Percentiles rank a stretch among this genome's conserved stretches.
These are phyloP conservation scores for Eupleurogrammus muticus DNA, from an alignment of 2,797 vertebrate species.

Conservation along the genomic window DNA sequence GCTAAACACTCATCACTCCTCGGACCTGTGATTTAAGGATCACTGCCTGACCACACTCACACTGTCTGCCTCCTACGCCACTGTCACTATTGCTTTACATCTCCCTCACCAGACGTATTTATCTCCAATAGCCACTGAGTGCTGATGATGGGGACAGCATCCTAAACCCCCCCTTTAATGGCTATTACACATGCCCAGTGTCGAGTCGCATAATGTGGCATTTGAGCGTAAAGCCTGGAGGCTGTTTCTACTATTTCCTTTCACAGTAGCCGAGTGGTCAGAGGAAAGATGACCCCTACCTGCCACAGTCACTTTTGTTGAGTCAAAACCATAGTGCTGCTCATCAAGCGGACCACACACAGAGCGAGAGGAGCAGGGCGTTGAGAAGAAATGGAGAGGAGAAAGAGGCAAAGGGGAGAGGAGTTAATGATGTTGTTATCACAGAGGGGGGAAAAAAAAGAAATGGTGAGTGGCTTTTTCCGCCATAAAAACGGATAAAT, in stretches of 20 bases:
- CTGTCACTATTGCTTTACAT: constrained; percentile 53
- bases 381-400: constrained; percentile 37
- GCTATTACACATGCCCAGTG: constrained; percentile 30
- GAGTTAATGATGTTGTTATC: constrained; percentile 66
- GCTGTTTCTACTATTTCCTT: constrained; percentile 37
- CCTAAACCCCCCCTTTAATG: constrained; percentile 41
- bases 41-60: constrained; percentile 65
- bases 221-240: constrained; percentile 14
- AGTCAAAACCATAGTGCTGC: constrained; percentile 41
- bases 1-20: constrained; percentile 80
- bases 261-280: constrained; percentile 30
- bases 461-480: constrained; percentile 62
- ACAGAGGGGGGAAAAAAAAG: constrained; percentile 57
- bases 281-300: constrained; percentile 57
- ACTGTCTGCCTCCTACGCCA: constrained; percentile 71
- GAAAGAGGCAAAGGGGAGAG: constrained; percentile 50
- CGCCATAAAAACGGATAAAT: constrained; percentile 56
- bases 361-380: constrained; percentile 34
- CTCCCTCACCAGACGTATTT: constrained; percentile 53
- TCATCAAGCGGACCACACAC: constrained; percentile 71
- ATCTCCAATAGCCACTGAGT: constrained; percentile 43
- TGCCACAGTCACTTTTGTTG: constrained; percentile 55
- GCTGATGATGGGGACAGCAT: constrained; percentile 49
- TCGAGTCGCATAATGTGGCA: constrained; percentile 15
- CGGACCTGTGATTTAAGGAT: constrained; percentile 82